A percentile compares a stretch with the other conserved stretches of the same genome.
Conservation (phyloP, 1,140 invertebrate genomes). For the Sinonovacula constricta region DNA sequence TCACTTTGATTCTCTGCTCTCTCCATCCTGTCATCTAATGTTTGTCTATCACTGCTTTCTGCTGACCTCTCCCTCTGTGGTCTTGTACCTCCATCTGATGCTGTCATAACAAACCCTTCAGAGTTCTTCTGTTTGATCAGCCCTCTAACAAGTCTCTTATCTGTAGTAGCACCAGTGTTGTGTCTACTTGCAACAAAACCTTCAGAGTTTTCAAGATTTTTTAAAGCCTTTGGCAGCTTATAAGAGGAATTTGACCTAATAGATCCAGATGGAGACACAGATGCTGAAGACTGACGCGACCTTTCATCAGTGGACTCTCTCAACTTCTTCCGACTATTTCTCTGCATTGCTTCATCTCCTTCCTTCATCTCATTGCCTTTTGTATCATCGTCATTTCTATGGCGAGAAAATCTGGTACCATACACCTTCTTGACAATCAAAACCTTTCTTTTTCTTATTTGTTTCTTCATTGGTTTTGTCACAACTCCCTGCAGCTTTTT, state of each 20-base stretch:
- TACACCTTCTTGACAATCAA: slow-evolving; percentile 18
- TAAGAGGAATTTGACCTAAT: neutral
- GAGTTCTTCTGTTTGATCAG: slow-evolving; percentile 26
- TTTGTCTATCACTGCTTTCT: neutral
- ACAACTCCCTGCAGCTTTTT: neutral
- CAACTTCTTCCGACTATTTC: neutral
- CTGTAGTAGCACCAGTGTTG: neutral
- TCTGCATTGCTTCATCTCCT: too few relatives aligned
- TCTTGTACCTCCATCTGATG: neutral
- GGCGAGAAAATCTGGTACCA: neutral
- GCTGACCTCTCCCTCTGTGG: neutral
- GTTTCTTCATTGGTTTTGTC: slow-evolving; percentile 17
- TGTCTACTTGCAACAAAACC: neutral
- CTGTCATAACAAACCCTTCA: slow-evolving; percentile 15
- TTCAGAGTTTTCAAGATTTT: neutral
- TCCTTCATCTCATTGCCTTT: too few relatives aligned
- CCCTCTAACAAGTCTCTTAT: slow-evolving; percentile 7
- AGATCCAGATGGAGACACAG: neutral
- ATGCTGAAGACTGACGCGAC: neutral
- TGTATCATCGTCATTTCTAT: neutral
- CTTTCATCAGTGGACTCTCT: neutral
- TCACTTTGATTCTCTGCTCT: neutral
- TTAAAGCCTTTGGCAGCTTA: neutral
- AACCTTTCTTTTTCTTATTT: neutral
- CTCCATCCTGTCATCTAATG: neutral